Evolutionary conservation across 2,888 invertebrate genomes (phyloP).

Genomic region (Diabrotica balteata): DNA sequence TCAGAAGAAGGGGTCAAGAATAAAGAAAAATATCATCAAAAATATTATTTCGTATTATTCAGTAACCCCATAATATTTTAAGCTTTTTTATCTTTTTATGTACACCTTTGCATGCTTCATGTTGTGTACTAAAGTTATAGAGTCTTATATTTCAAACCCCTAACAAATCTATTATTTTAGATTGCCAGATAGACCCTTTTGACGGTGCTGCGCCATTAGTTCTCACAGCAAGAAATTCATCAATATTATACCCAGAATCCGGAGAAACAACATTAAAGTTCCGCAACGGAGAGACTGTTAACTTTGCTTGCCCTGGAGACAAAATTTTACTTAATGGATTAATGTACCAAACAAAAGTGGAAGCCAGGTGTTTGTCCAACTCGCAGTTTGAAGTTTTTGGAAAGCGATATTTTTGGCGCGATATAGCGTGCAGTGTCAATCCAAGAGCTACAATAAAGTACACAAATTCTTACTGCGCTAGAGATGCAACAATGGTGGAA

Average conservation of each 20-base stretch:
- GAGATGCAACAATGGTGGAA: conserved; percentile 61
- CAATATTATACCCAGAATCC: conserved; percentile 33
- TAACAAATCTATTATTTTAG: conserved; percentile 24
- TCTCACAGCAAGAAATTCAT: conserved; percentile 19
- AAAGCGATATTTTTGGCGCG: conserved; percentile 53
- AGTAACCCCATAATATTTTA: no score
- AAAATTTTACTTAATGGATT: conserved; percentile 34
- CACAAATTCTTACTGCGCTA: conserved; percentile 60
- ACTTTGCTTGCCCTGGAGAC: conserved; percentile 40
- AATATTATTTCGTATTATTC: no score
- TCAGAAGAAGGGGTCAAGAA: no score
- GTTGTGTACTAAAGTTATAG: no score
- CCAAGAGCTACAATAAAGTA: conserved; percentile 57
- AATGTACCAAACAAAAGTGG: conserved; percentile 24
- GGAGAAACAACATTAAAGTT: conserved; percentile 29
- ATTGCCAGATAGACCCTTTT: conserved; percentile 34
- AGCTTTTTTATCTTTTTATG: no score
- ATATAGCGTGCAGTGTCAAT: conserved; percentile 59
- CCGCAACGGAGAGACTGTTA: conserved; percentile 26
- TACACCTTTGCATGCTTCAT: no score
- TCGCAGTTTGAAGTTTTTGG: conserved; percentile 41
- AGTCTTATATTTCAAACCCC: no score
- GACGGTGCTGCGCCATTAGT: conserved; percentile 27
- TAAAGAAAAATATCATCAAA: no score
- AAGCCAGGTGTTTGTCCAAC: conserved; percentile 46